These are phyloP conservation scores for Caenorhabditis virilis DNA, from an alignment of 2,888 invertebrate species.

Conservation along the genomic window DNA sequence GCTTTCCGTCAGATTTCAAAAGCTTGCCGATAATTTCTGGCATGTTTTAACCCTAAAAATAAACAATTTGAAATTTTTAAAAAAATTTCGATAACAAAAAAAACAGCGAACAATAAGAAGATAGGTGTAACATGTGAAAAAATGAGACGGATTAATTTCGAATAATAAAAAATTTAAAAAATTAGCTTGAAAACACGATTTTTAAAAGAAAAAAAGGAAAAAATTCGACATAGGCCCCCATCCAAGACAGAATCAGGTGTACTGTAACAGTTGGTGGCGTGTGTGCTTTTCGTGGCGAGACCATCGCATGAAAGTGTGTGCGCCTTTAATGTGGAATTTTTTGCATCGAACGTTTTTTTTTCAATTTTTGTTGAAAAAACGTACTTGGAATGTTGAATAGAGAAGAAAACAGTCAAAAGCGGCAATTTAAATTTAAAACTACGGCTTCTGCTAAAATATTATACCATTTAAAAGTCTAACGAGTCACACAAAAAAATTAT, in stretches of 20 bases:
- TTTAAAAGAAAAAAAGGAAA: constrained; percentile 24
- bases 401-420: too few relatives aligned
- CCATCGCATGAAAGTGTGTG: constrained; percentile 11
- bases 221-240: constrained; percentile 26
- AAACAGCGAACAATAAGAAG: background rate
- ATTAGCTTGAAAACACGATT: constrained; percentile 2
- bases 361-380: too few relatives aligned
- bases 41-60: constrained; percentile 40
- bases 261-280: constrained; percentile 18
- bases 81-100: constrained; percentile 5
- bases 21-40: constrained; percentile 57
- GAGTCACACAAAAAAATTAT: too few relatives aligned
- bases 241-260: constrained; percentile 7
- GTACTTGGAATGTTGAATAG: too few relatives aligned
- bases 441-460: too few relatives aligned
- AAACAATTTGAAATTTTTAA: constrained; percentile 2
- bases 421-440: too few relatives aligned
- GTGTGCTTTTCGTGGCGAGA: constrained; percentile 21
- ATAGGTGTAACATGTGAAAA: too few relatives aligned
- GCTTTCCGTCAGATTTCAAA: constrained; percentile 65
- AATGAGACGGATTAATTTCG: too few relatives aligned
- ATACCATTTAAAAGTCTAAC: too few relatives aligned
- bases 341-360: too few relatives aligned
- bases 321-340: constrained; percentile 17
- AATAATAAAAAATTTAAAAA: constrained; percentile 1